Percentiles rank a stretch among this genome's conserved stretches.
phyloP scores from a whole-genome alignment of 2,888 invertebrate species.

The Trichogramma evanescens region DNA sequence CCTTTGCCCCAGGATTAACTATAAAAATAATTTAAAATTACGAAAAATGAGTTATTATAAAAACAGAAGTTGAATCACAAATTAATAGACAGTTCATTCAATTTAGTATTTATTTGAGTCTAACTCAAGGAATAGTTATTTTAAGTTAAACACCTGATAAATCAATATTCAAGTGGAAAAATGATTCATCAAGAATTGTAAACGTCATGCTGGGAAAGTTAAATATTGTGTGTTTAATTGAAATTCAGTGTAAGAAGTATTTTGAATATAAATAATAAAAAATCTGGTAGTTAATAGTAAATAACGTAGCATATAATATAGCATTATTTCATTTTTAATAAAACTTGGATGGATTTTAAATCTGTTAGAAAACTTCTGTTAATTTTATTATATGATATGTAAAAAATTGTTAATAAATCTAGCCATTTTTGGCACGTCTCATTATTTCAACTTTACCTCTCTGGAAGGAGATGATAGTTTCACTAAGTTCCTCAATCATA shows the following conservation, averaged over 20 bases:
- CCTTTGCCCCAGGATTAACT: slow-evolving; percentile 93
- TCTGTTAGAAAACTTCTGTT: background rate
- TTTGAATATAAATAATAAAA: background rate
- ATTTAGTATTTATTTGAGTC: background rate
- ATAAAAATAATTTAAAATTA: slow-evolving; percentile 42
- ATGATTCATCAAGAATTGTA: too few relatives aligned
- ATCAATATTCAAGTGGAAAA: too few relatives aligned
- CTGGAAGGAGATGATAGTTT: slow-evolving; percentile 98
- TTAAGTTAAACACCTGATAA: background rate
- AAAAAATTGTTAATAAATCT: background rate
- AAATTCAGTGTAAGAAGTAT: background rate
- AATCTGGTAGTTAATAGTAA: background rate
- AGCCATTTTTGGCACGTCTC: background rate
- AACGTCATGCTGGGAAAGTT: too few relatives aligned
- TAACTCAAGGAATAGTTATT: background rate
- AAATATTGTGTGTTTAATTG: background rate
- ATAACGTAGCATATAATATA: background rate
- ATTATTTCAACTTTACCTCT: slow-evolving; percentile 68
- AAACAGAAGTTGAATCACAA: background rate
- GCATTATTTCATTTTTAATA: background rate
- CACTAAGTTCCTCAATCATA: slow-evolving; percentile 97
- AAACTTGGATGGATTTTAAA: background rate
- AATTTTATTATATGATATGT: background rate
- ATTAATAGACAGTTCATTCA: background rate
- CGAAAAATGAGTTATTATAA: background rate